phyloP scores from a whole-genome alignment of 2,888 invertebrate species.

The Cephus rjabovi region DNA sequence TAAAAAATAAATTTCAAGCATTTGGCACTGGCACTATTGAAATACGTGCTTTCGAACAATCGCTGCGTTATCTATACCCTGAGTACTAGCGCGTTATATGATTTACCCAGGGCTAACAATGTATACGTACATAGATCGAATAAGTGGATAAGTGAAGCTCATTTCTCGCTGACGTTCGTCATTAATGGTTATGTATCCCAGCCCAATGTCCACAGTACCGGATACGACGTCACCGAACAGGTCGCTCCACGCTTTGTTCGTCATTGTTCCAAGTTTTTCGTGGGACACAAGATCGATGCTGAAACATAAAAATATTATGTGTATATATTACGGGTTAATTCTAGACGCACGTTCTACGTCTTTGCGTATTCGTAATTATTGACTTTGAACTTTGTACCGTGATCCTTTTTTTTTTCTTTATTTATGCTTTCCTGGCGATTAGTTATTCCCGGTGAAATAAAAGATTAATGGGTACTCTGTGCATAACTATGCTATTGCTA shows the following conservation, averaged over 20 bases:
- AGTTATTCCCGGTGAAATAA: neutral
- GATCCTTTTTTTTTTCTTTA: neutral
- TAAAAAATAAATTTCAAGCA: slow-evolving; percentile 18
- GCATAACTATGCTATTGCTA: neutral
- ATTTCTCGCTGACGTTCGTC: slow-evolving; percentile 70
- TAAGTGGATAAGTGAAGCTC: slow-evolving; percentile 74
- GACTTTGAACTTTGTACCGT: neutral
- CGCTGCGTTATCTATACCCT: too few relatives aligned
- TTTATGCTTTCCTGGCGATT: neutral
- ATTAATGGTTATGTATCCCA: slow-evolving; percentile 72
- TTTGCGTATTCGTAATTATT: neutral
- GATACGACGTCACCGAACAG: slow-evolving; percentile 72
- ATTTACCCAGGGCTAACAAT: neutral
- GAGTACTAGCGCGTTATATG: neutral
- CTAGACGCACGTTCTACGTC: neutral
- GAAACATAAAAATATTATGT: slow-evolving; percentile 8
- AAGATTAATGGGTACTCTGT: neutral
- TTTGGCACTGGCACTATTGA: neutral
- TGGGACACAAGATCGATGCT: slow-evolving; percentile 54
- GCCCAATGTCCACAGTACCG: slow-evolving; percentile 71
- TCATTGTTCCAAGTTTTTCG: slow-evolving; percentile 60
- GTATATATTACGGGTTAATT: neutral
- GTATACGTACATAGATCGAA: slow-evolving; percentile 70
- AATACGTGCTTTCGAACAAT: neutral
- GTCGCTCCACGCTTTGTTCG: slow-evolving; percentile 73